These are phyloP conservation scores for Macrotis lagotis DNA, from an alignment of 2,113 vertebrate genomes.

Conservation along the genomic window DNA sequence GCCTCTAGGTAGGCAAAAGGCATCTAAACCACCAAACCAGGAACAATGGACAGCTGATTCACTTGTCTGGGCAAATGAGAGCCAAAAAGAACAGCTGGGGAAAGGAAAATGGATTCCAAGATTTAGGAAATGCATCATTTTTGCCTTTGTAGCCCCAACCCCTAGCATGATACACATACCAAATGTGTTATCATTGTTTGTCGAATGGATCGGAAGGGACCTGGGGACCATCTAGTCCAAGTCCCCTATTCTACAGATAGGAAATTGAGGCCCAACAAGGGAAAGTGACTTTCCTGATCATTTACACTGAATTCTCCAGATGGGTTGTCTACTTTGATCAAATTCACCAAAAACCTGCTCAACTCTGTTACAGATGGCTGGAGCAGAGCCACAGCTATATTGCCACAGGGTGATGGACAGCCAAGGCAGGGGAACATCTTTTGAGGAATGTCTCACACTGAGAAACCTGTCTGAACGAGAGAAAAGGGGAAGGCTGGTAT, in stretches of 20 bases:
- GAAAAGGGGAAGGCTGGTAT: not conserved
- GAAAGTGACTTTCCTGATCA: not conserved
- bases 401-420: not conserved
- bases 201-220: not conserved
- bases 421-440: not conserved
- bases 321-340: not conserved
- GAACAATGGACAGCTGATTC: not conserved
- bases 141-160: not conserved
- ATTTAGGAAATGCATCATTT: not conserved
- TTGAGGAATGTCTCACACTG: not conserved
- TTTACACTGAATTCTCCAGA: not conserved
- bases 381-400: not conserved
- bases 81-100: not conserved
- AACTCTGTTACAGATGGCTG: not conserved
- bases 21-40: not conserved
- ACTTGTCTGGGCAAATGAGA: not conserved
- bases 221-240: not conserved
- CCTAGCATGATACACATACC: not conserved
- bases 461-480: not conserved
- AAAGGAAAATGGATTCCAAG: not conserved
- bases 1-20: not conserved
- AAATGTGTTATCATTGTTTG: not conserved
- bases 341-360: not conserved
- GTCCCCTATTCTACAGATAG: not conserved
- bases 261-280: not conserved